A percentile compares a stretch with the other conserved stretches of the same genome.
phyloP scores from a whole-genome alignment of 2,113 vertebrate genomes.

The Myotis yumanensis region DNA sequence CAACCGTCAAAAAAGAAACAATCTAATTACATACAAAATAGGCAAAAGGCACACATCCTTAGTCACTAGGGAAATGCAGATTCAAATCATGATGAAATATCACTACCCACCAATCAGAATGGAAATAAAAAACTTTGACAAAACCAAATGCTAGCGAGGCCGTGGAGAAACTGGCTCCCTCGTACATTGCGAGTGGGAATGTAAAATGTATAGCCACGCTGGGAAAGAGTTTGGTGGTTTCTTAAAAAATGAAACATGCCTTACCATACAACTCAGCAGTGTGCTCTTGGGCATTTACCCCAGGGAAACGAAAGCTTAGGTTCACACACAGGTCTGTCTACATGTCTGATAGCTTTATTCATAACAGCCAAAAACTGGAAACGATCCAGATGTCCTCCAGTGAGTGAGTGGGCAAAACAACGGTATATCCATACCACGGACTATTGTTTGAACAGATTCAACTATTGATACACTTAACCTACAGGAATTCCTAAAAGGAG shows the following conservation, averaged over 20 bases:
- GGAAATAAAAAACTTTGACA: background rate
- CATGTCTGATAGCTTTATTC: background rate
- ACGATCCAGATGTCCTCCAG: background rate
- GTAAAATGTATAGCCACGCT: background rate
- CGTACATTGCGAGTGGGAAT: background rate
- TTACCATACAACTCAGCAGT: background rate
- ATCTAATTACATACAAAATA: background rate
- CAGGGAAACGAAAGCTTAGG: background rate
- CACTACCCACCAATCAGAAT: background rate
- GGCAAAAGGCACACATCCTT: background rate
- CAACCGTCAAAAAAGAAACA: background rate
- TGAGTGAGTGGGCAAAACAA: background rate
- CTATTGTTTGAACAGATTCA: background rate
- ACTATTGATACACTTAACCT: background rate
- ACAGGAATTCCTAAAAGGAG: background rate
- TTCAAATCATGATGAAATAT: conserved; percentile 29
- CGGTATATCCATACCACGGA: background rate
- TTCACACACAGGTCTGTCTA: background rate
- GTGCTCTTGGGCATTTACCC: background rate
- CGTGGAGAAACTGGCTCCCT: background rate
- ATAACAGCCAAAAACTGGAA: background rate
- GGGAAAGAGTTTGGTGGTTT: background rate
- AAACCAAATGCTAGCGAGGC: background rate
- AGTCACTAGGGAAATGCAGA: background rate
- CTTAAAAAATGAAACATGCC: background rate